Base-by-base conservation (phyloP, 2,888 invertebrate genomes). In the Pammene aurita region DNA sequence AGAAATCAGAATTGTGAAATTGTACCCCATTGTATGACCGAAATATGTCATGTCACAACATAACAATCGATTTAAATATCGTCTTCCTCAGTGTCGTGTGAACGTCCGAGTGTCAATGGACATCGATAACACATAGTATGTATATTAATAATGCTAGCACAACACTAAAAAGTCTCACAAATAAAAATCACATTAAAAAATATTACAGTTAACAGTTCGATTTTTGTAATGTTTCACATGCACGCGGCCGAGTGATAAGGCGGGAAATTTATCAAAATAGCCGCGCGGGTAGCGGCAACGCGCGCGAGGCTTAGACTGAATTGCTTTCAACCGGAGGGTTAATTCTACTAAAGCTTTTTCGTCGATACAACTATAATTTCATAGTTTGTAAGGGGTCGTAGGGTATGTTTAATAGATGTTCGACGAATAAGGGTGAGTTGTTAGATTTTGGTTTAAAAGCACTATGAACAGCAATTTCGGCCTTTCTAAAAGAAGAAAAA, bases 251-350 rank as follows among this genome's bases (percentile, higher is more conserved):
- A 75, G 70, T 69, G 71, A 74, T 81, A 83, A 74, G 76, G 86
- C 86, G 88, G 85, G 83, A 85, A 85, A 74, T 52, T 71, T 75
- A 77, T 77, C 76, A 81, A 83, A 66, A 84, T 84, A 83, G 83
- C 80, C 73, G 74, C 84, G 75, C 88, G 82, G 74, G 81, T 81
- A 78, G 74, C 77, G 74, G 71, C 71, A 71, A 67, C 82, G 83
- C 80, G 82, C 81, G 85, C 86, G 79, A 72, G 79, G 80, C 80
- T 78, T 76, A 70, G 76, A 90, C 91, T 90, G 85, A 86, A 84
- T 79, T 75, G 71, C 76, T 80, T 84, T 81, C 80, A 81, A 74
- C 60, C 73, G 46, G 52, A 67, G 73, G 66, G 73, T 71, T 72
- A 69, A 65, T 69, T 69, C 48, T 60, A 69, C 58, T 38, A 72